phyloP scores from a whole-genome alignment of 2,113 vertebrate species.

The Macquaria australasica region DNA sequence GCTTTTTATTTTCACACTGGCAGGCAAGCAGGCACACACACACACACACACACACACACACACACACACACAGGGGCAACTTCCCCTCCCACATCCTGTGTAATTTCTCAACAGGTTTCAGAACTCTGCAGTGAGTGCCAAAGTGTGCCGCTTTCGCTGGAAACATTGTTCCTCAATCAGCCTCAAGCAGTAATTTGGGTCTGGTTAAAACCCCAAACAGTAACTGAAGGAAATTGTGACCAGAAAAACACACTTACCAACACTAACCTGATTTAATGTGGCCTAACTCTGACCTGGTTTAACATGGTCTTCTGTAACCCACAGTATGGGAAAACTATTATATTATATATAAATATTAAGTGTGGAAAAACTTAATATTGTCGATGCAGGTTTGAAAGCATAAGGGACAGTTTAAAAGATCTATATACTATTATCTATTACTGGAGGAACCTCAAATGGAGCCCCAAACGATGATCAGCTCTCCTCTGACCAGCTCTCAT shows the following conservation, averaged over 20 bases:
- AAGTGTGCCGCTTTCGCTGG: not conserved
- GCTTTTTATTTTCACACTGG: not conserved
- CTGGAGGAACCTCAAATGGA: no score
- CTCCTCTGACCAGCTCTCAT: no score
- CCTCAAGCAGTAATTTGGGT: not conserved
- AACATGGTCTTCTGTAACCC: not conserved
- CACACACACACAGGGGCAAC: conserved; percentile 14
- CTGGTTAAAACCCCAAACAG: not conserved
- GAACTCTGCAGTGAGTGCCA: conserved; percentile 1
- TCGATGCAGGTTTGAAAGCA: not conserved
- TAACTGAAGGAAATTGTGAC: conserved; percentile 1
- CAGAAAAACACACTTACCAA: not conserved
- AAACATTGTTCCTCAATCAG: conserved; percentile 27
- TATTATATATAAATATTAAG: no score
- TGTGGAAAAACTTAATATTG: not conserved
- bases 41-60: not conserved
- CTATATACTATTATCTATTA: no score
- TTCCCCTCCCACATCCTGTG: conserved; percentile 71
- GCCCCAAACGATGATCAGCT: no score
- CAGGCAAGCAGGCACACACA: conserved; percentile 6
- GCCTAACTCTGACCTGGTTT: not conserved
- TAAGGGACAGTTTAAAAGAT: not conserved
- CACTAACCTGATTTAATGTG: not conserved
- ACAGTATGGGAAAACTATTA: no score
- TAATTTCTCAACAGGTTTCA: conserved; percentile 67